Base-by-base conservation (phyloP, 2,113 vertebrate species). In the Muntiacus reevesi region DNA sequence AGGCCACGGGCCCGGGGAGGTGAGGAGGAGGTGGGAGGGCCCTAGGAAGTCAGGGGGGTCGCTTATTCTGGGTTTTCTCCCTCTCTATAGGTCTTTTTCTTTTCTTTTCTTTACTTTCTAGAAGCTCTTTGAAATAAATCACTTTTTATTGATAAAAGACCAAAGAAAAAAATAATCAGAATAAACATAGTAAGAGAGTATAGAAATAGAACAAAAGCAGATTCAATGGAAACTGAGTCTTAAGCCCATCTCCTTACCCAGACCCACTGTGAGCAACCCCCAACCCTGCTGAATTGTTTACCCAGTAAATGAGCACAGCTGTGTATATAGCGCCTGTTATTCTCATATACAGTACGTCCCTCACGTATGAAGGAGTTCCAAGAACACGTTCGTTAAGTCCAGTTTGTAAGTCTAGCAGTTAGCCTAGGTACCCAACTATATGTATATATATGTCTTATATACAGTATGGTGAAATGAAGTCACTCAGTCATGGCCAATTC, bases 311-410 rank as follows among this genome's bases (percentile, higher is more conserved):
- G 27, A 12, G 54, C 81, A 16, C 9, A 1, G 28, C 43, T 36
- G 5, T 2, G 36, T 12, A 0, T 6, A 2, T 1, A 2, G 16
- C 2, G 0, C 27, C 85, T 21, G 23, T 12, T 64, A 0, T 10
- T 30, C 15, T n/a, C 4, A 1, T 5, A 11, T 9, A 11, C 12
- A 40, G n/a, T 71, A 36, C n/a, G n/a, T 5, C 67, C 67, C 67
- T 71, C 10, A 23, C 5, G 5, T 40, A 23, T 40, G 67, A 23
- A 71, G 67, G 67, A 36, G 10, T 71, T 71, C 67, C n/a, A 40
- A 71, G n/a, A 71, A 40, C 67, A 40, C 0, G 1, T 71, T 71
- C 1, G 0, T 40, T 40, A 40, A 71, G 67, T 23, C 67, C 67
- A 71, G n/a, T 23, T 40, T 36, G 17, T 36, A 71, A 40, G 67